Evolutionary conservation across 2,797 vertebrate genomes (phyloP), one percentile per base, ranked within the genome.

Genomic region (Salarias fasciatus): DNA sequence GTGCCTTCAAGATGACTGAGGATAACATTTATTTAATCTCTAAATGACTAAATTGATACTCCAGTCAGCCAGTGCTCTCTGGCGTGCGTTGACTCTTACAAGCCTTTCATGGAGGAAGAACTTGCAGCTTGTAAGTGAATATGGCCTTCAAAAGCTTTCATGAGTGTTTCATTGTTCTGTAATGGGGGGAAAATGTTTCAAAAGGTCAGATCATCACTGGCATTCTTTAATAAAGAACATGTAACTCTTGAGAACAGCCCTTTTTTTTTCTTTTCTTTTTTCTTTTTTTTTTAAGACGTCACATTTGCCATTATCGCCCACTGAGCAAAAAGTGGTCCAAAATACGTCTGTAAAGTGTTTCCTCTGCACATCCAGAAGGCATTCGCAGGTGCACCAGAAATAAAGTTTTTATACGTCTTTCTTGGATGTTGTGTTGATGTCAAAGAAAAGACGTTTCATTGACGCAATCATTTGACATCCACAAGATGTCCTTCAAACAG

Each of bases 131-230:
- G 52, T 14, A 42, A 42, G 38, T 68, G 62, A 86, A 82, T n/a
- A n/a, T 75, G 42, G 47, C 44, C 66, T 44, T 75, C 43, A 71
- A 54, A 24, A 53, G 53, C 52, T 69, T 72, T 72, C 78, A 86
- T 78, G 48, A 56, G 54, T 50, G 78, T 81, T 68, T 74, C 48
- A 68, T 75, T 84, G 38, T 83, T 72, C 15, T 15, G 43, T 70
- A 65, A 76, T 74, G 37, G 64, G 49, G 45, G 63, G 60, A 73
- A 64, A 37, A 68, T 33, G 8, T 69, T 71, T 53, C 12, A 38
- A 78, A 83, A 75, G 67, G 76, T 82, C 78, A 82, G 15, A 77
- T 73, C 46, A 57, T 42, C 35, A 11, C 11, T 48, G 72, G 69
- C 71, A 18, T 57, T 44, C 38, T 53, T 37, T 15, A 7, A 15